Evolutionary conservation across 2,888 invertebrate species (phyloP), one percentile per base, ranked within the genome.

Genomic region (Apodemia duryi): DNA sequence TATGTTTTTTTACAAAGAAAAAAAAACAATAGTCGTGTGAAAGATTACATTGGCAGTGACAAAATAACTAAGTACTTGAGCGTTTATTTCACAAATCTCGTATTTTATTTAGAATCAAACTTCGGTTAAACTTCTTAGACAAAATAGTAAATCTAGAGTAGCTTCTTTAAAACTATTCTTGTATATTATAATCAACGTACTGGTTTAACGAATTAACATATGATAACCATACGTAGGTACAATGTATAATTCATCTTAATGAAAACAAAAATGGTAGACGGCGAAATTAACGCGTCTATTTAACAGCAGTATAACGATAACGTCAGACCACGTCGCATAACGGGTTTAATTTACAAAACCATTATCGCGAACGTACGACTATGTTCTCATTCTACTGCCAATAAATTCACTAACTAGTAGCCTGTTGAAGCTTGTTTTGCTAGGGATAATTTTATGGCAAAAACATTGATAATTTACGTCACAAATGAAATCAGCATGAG

Each of bases 291-390:
- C 70, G 69, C 68, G 57, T 69, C 74, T 74, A 73, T 69, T 71
- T 71, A 69, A 69, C 71, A 70, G 65, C 70, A 72, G 67, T 73
- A 75, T 77, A 76, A 73, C 73, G 74, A 74, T 76, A 74, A 77
- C 74, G 74, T 76, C 73, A 70, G 77, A 79, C 76, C 75, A 74
- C 75, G 76, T 75, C 74, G 73, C 75, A 77, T 80, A 78, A 79
- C 76, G 73, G 75, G 72, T 76, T 77, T 79, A 79, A 83, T 83
- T 83, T 79, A 79, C 83, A 78, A 78, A 82, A 76, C 75, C 74
- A 83, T 86, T 85, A 83, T 79, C 77, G 72, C 64, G 69, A 75
- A 73, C 75, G 74, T 73, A 76, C 75, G 73, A 77, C 70, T 71
- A 71, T 77, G 73, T 78, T 82, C 75, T 78, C 80, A 71, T 75